Evolutionary conservation across 2,888 invertebrate species (phyloP).

Genomic region (Lacanobia oleracea): DNA sequence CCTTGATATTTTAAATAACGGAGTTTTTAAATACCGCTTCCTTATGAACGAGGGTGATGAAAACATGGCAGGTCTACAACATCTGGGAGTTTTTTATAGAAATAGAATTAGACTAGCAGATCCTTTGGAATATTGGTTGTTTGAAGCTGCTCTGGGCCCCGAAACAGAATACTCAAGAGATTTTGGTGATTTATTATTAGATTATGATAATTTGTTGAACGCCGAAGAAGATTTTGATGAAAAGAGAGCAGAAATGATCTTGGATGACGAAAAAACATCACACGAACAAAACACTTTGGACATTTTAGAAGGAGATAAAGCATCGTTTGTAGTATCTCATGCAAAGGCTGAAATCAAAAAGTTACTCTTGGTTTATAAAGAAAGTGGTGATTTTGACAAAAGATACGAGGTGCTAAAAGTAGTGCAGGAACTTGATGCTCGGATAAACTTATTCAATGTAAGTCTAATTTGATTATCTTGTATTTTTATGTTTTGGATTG

Average conservation of each 20-base stretch:
- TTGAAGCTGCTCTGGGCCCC: slow-evolving; percentile 65
- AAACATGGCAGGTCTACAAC: slow-evolving; percentile 61
- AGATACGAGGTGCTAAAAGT: slow-evolving; percentile 33
- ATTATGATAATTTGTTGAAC: slow-evolving; percentile 50
- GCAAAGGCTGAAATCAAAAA: slow-evolving; percentile 62
- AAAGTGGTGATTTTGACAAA: slow-evolving; percentile 7
- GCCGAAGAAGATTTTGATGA: slow-evolving; percentile 65
- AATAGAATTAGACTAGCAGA: slow-evolving; percentile 52
- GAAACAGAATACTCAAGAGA: slow-evolving; percentile 50
- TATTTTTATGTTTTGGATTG: background rate
- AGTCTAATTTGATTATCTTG: slow-evolving; percentile 50
- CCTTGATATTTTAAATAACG: slow-evolving; percentile 73
- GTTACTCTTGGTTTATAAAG: slow-evolving; percentile 57
- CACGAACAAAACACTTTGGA: slow-evolving; percentile 41
- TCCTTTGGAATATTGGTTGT: slow-evolving; percentile 77
- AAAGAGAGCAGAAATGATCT: slow-evolving; percentile 67
- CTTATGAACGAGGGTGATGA: slow-evolving; percentile 34
- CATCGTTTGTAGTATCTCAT: slow-evolving; percentile 69
- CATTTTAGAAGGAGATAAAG: slow-evolving; percentile 28
- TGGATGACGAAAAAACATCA: slow-evolving; percentile 72
- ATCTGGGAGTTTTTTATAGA: slow-evolving; percentile 66
- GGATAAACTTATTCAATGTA: slow-evolving; percentile 74
- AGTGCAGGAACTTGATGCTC: slow-evolving; percentile 66
- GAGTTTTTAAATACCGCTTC: slow-evolving; percentile 70
- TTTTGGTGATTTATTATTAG: slow-evolving; percentile 55